These are phyloP conservation scores for Psix sp. DNA, from an alignment of 1,140 invertebrate genomes.

Conservation along the genomic window DNA sequence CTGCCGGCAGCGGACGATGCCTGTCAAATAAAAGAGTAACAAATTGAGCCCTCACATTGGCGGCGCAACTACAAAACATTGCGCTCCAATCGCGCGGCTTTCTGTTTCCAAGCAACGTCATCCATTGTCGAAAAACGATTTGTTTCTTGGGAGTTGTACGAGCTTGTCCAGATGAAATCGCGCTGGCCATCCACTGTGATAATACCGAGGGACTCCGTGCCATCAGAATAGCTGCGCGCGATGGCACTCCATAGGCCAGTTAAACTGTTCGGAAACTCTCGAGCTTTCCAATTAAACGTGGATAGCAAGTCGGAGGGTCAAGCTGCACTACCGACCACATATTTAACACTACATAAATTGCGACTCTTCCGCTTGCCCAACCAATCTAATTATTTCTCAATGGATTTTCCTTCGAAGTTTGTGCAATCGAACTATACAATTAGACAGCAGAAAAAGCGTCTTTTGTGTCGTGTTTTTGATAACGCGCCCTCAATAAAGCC, in stretches of 20 bases:
- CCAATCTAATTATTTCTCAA: conserved; percentile 60
- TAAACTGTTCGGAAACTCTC: conserved; percentile 77
- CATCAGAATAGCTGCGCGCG: conserved; percentile 68
- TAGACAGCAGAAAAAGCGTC: too few relatives aligned
- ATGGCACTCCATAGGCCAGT: conserved; percentile 72
- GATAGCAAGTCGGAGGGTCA: conserved; percentile 66
- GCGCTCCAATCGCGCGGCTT: conserved; percentile 1
- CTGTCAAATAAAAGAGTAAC: neutral
- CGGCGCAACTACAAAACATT: conserved; percentile 15
- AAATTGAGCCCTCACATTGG: neutral
- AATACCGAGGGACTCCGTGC: conserved; percentile 64
- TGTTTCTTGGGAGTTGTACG: conserved; percentile 52
- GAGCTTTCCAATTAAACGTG: conserved; percentile 76
- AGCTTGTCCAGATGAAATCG: conserved; percentile 57
- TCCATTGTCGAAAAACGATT: conserved; percentile 60
- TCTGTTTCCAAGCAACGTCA: conserved; percentile 34
- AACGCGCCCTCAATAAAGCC: conserved; percentile 32
- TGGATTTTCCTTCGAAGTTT: conserved; percentile 22
- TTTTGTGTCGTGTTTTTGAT: too few relatives aligned
- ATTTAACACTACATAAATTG: conserved; percentile 78
- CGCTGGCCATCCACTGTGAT: conserved; percentile 60
- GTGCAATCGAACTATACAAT: too few relatives aligned
- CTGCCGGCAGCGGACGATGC: neutral
- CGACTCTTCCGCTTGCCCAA: conserved; percentile 30
- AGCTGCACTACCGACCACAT: conserved; percentile 69